Base-by-base conservation (phyloP, 2,888 invertebrate genomes). In the Petrolisthes manimaculis region DNA sequence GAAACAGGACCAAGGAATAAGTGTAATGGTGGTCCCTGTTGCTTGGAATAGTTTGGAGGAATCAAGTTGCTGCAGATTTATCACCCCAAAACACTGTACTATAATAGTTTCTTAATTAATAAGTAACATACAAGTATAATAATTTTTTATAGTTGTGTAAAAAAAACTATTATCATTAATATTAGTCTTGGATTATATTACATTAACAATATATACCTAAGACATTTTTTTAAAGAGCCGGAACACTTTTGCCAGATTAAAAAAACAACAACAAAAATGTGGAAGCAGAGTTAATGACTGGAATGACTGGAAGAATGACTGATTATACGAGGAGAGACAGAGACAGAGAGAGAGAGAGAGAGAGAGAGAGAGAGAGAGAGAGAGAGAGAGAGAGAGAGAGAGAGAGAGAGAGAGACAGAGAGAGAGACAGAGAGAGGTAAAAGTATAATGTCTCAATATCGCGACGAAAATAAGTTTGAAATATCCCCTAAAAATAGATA, bases 321-420 rank as follows among this genome's bases (percentile, higher is more conserved):
- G 67, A 67, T 14, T 12, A 74, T 3, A 74, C 18, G 9, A 24
- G 77, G 18, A 3, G 37, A 14, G n/a, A 9, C 6, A 69, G 0
- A 18, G 5, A 8, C 4, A 69, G 53, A 53, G 69, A 53, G 5
- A 69, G 69, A n/a, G 67, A 53, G 54, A 54, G 54, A 12, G 74
- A n/a, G 54, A 71, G 83, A 71, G 12, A 51, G 24, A 37, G 56
- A 51, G 55, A 54, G 21, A 56, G 83, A 79, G 55, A 69, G 14
- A 53, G 51, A 78, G 78, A 6, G 51, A 78, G 78, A 67, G 51
- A 78, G 84, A n/a, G 53, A 67, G 61, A 0, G 9, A 67, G 77
- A 67, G 56, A 6, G 61, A 54, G 51, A 54, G 51, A 18, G 8
- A 55, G 56, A 75, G 9, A 12, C 21, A 55, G 14, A 55, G 75